A percentile compares a stretch with the other conserved stretches of the same genome.
phyloP scores from a whole-genome alignment of 2,888 invertebrate species.

The Bombylius major region DNA sequence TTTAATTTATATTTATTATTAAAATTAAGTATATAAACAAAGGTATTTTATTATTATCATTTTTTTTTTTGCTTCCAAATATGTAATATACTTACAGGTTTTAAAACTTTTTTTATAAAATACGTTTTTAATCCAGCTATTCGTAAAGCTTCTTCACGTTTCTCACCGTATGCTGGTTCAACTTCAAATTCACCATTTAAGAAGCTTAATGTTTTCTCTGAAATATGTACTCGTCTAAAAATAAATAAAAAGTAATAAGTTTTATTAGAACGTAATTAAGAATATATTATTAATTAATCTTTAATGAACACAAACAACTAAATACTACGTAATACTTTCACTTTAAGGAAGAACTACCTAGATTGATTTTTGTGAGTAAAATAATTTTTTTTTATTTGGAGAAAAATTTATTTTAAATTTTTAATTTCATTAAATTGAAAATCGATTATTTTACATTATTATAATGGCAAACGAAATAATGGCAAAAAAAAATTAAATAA shows the following conservation, averaged over 20 bases:
- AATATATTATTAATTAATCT: background rate
- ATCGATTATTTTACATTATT: too few relatives aligned
- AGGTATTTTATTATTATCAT: too few relatives aligned
- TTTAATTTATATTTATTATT: too few relatives aligned
- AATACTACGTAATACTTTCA: background rate
- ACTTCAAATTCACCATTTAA: conserved; percentile 86
- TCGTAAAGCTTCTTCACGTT: conserved; percentile 78
- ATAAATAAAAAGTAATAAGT: conserved; percentile 16
- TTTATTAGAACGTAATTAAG: background rate
- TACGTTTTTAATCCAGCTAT: conserved; percentile 83
- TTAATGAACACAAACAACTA: background rate
- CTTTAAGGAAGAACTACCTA: too few relatives aligned
- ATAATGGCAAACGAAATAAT: too few relatives aligned
- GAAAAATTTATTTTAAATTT: too few relatives aligned
- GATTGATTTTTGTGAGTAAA: too few relatives aligned
- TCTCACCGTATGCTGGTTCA: conserved; percentile 79
- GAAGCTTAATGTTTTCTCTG: conserved; percentile 77
- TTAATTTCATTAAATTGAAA: too few relatives aligned
- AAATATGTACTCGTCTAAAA: conserved; percentile 80
- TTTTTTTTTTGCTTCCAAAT: too few relatives aligned
- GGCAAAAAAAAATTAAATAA: too few relatives aligned
- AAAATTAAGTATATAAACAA: too few relatives aligned
- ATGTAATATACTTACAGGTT: conserved; percentile 54
- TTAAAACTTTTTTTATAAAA: conserved; percentile 77
- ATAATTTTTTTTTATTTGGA: too few relatives aligned